Conservation (phyloP, 2,797 vertebrate species). For the Gila robusta region DNA sequence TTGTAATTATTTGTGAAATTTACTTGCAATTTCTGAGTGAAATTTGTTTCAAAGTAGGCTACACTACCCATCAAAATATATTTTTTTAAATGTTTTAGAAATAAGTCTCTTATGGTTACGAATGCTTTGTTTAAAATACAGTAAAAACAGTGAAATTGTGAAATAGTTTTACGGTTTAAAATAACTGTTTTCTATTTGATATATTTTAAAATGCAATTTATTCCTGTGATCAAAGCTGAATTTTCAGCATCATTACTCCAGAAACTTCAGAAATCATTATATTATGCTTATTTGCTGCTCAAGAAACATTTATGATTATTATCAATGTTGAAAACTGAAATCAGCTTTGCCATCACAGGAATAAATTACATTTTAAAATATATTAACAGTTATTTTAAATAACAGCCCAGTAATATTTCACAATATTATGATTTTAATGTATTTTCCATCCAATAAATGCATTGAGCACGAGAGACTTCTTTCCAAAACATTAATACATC, state of each 20-base stretch:
- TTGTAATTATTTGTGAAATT: not conserved
- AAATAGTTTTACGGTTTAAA: not conserved
- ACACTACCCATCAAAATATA: not conserved
- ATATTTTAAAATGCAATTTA: not conserved
- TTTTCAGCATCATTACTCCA: not conserved
- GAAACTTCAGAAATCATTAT: not conserved
- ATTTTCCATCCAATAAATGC: not conserved
- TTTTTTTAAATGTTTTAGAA: too few relatives aligned
- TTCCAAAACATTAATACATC: not conserved
- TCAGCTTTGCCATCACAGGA: not conserved
- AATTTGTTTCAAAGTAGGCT: not conserved
- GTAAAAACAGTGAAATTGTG: not conserved
- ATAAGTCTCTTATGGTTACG: too few relatives aligned
- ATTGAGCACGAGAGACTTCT: not conserved
- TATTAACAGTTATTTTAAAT: not conserved
- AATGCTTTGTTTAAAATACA: not conserved
- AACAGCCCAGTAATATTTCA: not conserved
- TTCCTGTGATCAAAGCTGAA: not conserved
- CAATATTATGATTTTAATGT: not conserved
- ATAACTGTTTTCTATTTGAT: not conserved
- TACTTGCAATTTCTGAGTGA: not conserved
- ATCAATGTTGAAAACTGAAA: too few relatives aligned
- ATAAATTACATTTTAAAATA: not conserved
- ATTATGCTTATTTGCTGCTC: too few relatives aligned
- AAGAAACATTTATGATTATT: too few relatives aligned